Percentiles rank a stretch among this genome's conserved stretches.
These are phyloP conservation scores for Leucopternis melanops DNA, from an alignment of 2,113 vertebrate genomes.

Conservation along the genomic window DNA sequence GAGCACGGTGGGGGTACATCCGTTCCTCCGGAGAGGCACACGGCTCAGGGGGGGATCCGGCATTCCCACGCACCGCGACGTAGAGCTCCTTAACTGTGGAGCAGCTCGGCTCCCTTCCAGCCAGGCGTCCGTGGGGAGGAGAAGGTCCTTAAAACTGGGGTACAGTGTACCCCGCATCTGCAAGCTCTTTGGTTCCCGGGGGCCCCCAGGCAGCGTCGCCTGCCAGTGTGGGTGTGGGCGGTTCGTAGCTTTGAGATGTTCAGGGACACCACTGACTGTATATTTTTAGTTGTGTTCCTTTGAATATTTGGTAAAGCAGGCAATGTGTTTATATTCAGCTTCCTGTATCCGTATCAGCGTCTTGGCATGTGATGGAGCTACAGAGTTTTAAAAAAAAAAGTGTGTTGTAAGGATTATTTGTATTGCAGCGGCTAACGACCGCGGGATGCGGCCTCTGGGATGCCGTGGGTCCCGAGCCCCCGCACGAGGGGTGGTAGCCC, in stretches of 20 bases:
- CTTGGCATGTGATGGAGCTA: constrained; percentile 8
- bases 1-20: neutral
- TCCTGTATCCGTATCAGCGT: neutral
- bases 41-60: accelerated
- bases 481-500: accelerated
- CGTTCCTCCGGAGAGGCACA: accelerated
- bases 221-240: accelerated
- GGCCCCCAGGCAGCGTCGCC: neutral
- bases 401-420: neutral
- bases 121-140: neutral
- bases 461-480: accelerated
- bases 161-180: neutral
- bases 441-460: neutral
- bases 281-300: constrained; percentile 4
- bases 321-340: constrained; percentile 3
- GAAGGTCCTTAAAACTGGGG: neutral
- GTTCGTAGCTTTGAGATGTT: neutral
- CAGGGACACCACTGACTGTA: neutral
- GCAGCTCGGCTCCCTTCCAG: neutral
- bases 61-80: neutral
- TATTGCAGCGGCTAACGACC: neutral
- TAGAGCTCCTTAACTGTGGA: accelerated
- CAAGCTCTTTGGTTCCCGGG: neutral
- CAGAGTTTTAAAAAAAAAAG: neutral
- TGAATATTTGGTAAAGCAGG: neutral